These are phyloP conservation scores for Ladona fulva DNA, from an alignment of 1,140 invertebrate genomes.

Conservation along the genomic window DNA sequence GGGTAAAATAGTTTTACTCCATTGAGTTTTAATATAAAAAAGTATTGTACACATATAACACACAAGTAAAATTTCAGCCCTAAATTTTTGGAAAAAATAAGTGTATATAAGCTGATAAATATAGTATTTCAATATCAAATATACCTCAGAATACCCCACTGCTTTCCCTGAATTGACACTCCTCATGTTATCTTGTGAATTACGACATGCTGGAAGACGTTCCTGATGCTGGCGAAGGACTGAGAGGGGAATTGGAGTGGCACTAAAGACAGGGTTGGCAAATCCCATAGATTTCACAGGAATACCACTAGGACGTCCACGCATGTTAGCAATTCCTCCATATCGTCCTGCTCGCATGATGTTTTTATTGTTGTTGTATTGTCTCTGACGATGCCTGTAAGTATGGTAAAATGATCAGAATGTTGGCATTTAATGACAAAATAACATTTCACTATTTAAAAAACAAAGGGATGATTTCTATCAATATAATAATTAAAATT, in stretches of 20 bases:
- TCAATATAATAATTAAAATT: no score
- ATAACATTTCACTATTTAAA: neutral
- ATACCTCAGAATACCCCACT: neutral
- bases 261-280: neutral
- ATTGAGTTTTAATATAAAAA: no score
- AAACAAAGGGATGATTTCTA: no score
- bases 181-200: conserved; percentile 6
- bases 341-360: neutral
- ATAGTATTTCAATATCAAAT: no score
- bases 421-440: neutral
- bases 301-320: conserved; percentile 19
- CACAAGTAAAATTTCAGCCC: no score
- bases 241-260: neutral
- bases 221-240: neutral
- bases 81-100: no score
- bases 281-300: conserved; percentile 15
- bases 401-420: neutral
- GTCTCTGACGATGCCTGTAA: conserved; percentile 11
- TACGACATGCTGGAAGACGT: neutral
- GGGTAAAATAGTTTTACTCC: no score
- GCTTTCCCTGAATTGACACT: neutral
- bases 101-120: no score
- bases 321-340: neutral
- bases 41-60: no score
- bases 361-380: conserved; percentile 4